Base-by-base conservation (phyloP, 2,113 vertebrate species). In the Malaclemys terrapin region DNA sequence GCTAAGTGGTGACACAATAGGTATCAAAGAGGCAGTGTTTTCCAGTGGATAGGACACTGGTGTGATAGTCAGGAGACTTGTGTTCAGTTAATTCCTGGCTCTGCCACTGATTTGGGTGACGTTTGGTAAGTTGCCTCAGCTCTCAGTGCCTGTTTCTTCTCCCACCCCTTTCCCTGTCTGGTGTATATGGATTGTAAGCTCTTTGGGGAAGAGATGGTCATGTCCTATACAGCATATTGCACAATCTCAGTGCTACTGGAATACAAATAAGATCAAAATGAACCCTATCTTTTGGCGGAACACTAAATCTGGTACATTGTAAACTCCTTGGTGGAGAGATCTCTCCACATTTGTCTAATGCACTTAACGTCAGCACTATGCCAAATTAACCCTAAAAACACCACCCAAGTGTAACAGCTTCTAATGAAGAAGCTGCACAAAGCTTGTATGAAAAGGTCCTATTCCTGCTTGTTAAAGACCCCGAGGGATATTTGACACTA, bases 371-470 rank as follows among this genome's bases (percentile, higher is more conserved):
- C 19, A 82, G 6, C 1, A 0, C 25, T 78, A 59, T 3, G 89
- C 0, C 2, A 76, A 50, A 78, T 1, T 0, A 42, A 87, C 89
- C 52, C 6, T 0, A 4, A 38, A 31, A 24, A 10, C 5, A 31
- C 22, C 25, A 76, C 14, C 27, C 29, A 14, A 4, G 4, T 56
- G 82, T 6, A 52, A 72, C n/a, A 78, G 49, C 81, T 52, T 93
- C 10, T 59, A 76, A 45, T 62, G 9, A 29, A 93, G n/a, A 14
- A 19, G 82, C 24, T 72, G 62, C 38, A 59, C 3, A 7, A 4
- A 53, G 5, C 11, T 7, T 87, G 7, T 69, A 54, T 10, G 12
- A 65, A 31, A 65, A 89, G 16, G 57, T 88, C 59, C 38, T n/a
- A 80, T 72, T 75, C 86, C 31, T 88, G 52, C 13, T 92, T 57